Evolutionary conservation across 2,888 invertebrate species (phyloP), one percentile per base, ranked within the genome.

Genomic region (Microchrysa polita): DNA sequence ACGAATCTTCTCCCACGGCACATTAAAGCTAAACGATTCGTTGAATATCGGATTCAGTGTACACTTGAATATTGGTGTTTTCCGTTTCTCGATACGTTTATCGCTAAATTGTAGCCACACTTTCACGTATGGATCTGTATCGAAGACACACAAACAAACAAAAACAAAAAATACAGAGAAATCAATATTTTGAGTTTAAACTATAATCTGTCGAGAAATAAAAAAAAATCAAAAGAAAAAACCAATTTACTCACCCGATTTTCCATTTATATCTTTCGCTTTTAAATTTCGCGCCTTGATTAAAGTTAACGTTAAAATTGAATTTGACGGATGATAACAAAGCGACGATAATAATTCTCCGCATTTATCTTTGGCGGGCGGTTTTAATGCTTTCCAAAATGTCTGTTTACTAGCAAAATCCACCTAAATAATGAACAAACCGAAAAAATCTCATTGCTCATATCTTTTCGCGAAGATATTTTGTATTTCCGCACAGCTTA

Each of bases 31-130:
- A 87, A 97, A 97, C 12, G 95, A 92, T 86, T 97, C 97, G 86
- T 97, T 96, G 89, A 96, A 97, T 75, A 96, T 93, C 0, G 97
- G 97, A 86, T 97, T 96, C 79, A 97, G 88, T 71, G 95, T 96
- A 86, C 95, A 95, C 81, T 94, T 95, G 85, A 94, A 95, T 82
- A 96, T 93, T 76, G 95, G 95, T 72, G 97, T 97, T 88, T 97
- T 97, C 85, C 95, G 92, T 82, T 97, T 97, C 86, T 97, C 97
- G 79, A 97, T 93, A 79, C 95, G 91, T 81, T 96, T 96, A 83
- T 96, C 96, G 48, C 96, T 96, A 81, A 96, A 96, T 81, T 96
- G 95, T 60, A 97, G 90, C 97, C 97, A 97, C 14, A 97, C 94
- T 85, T 97, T 97, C n/a, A 97, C 97, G 86, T 97, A 97, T 0